Base-by-base conservation (phyloP, 2,113 vertebrate genomes). In the Rafetus swinhoei region DNA sequence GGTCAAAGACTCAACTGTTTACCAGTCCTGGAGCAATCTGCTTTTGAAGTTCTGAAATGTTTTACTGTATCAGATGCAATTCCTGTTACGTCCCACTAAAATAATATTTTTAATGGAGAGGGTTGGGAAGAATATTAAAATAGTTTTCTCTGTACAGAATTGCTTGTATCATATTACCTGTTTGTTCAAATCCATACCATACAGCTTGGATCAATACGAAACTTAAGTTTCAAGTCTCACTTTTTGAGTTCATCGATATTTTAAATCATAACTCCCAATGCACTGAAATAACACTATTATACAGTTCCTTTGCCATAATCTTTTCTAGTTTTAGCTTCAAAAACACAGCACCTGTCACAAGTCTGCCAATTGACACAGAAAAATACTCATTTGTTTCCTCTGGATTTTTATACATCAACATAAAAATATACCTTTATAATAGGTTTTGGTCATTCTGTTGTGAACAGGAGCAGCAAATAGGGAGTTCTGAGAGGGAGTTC, bases 151-250 rank as follows among this genome's bases (percentile, higher is more conserved):
- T 55, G 3, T 65, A 32, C 50, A 56, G 15, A 29, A 12, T 85
- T 94, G 92, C 56, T 93, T 77, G 87, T 80, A 84, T 92, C 91
- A 55, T 2, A 90, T 7, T 62, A n/a, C 50, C 69, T 86, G 27
- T 18, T 81, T 15, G 39, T 81, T 55, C 57, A 59, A 81, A 62
- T 81, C 21, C 19, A 60, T 7, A 87, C 72, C 83, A 25, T 93
- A 80, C 54, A 89, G 25, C 82, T 2, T 76, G 50, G 50, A 94
- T 96, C 87, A 95, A 92, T 95, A 93, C 16, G 91, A 96, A 95
- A 22, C 77, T 60, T 39, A 80, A 55, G 39, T 5, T 89, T 90
- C 54, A 95, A 65, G 32, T 0, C 15, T 72, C 62, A 81, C 39
- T 92, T 91, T 39, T 77, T 87, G 19, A 59, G 22, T 11, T 72